A percentile compares a stretch with the other conserved stretches of the same genome.
phyloP scores from a whole-genome alignment of 2,113 vertebrate species.

The Brachyhypopomus occidentalis region DNA sequence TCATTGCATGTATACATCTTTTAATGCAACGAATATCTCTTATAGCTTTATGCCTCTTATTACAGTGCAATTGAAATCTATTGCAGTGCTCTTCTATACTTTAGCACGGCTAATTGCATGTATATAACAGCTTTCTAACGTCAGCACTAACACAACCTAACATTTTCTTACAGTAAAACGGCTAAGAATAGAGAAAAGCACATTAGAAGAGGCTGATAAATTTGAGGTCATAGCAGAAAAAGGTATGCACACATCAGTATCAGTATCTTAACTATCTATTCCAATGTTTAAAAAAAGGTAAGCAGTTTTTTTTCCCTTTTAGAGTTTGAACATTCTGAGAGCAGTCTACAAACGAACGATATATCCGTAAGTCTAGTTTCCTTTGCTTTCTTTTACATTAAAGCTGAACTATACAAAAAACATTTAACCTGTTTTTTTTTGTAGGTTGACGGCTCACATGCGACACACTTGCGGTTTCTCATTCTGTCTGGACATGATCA shows the following conservation, averaged over 20 bases:
- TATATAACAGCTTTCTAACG: background rate
- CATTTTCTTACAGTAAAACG: slow-evolving; percentile 76
- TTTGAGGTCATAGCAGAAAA: slow-evolving; percentile 85
- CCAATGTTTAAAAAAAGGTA: background rate
- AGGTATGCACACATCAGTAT: slow-evolving; percentile 71
- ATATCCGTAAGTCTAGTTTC: slow-evolving; percentile 80
- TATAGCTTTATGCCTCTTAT: background rate
- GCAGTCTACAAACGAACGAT: slow-evolving; percentile 85
- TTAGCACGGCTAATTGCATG: background rate
- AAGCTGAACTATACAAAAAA: background rate
- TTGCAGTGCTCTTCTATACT: background rate
- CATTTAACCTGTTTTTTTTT: slow-evolving; percentile 44
- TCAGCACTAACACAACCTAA: slow-evolving; percentile 11
- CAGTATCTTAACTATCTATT: too few species aligned
- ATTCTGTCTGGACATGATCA: slow-evolving; percentile 88
- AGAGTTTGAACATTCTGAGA: slow-evolving; percentile 86
- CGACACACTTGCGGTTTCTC: slow-evolving; percentile 86
- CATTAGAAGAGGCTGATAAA: slow-evolving; percentile 75
- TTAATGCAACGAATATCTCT: background rate
- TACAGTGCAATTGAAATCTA: too few species aligned
- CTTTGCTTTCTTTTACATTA: background rate
- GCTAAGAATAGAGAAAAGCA: slow-evolving; percentile 86
- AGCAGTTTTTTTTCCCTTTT: slow-evolving; percentile 58
- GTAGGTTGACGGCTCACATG: slow-evolving; percentile 80
- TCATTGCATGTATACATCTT: background rate